Conservation (phyloP, 2,113 vertebrate genomes). For the Gallinago paraguaiae region DNA sequence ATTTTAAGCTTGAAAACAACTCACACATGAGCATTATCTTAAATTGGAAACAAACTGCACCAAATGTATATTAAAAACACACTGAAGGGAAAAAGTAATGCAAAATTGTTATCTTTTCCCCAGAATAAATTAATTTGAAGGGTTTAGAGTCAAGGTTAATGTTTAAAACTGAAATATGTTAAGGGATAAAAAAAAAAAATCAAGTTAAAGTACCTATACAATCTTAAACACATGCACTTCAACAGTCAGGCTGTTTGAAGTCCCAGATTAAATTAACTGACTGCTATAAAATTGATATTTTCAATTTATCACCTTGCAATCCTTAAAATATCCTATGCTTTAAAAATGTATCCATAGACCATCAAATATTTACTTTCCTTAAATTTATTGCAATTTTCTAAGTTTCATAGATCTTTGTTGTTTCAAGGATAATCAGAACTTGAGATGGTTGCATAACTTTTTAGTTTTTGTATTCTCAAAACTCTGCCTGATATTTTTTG, state of each 20-base stretch:
- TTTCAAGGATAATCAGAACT: background rate
- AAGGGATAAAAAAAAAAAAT: background rate
- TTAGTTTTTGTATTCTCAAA: background rate
- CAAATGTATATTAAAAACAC: background rate
- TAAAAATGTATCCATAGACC: background rate
- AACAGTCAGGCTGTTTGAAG: background rate
- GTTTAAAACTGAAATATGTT: background rate
- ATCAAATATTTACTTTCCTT: background rate
- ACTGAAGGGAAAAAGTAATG: background rate
- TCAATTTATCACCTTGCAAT: background rate
- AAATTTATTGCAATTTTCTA: background rate
- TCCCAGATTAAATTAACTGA: background rate
- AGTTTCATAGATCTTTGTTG: background rate
- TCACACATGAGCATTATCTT: fast-evolving
- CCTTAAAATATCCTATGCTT: background rate
- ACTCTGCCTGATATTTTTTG: background rate
- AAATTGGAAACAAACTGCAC: background rate
- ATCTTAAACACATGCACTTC: background rate
- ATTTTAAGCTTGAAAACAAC: background rate
- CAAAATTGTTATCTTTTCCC: background rate
- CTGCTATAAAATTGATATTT: background rate
- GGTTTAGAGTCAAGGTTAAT: background rate
- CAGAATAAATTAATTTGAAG: background rate
- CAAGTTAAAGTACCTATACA: background rate
- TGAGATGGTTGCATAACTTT: background rate